Base-by-base conservation (phyloP, 2,888 invertebrate genomes). In the Hedychridium roseum region DNA sequence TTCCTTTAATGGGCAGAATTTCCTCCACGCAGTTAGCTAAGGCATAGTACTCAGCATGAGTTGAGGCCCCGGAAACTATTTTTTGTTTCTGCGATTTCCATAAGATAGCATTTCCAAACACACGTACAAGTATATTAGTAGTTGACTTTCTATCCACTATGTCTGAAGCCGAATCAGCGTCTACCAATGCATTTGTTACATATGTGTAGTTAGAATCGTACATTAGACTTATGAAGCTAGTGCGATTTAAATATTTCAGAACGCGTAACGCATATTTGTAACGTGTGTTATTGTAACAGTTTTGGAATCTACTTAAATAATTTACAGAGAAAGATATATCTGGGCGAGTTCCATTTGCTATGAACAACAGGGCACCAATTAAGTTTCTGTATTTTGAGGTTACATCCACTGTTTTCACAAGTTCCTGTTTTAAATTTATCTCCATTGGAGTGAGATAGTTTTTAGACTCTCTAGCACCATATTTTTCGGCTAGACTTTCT, bases 41-140 rank as follows among this genome's bases (percentile, higher is more conserved):
- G n/a, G n/a, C n/a, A n/a, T n/a, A n/a, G n/a, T n/a, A n/a, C n/a
- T n/a, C n/a, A n/a, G n/a, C n/a, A n/a, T n/a, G n/a, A n/a, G n/a
- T n/a, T n/a, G n/a, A n/a, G n/a, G n/a, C n/a, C n/a, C n/a, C n/a
- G 23, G 23, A 23, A 6, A 23, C 23, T 6, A 23, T 23, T 23
- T 23, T 31, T 31, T 31, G 31, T 31, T 31, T 31, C 11, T 31
- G 31, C 5, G 31, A 11, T 31, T 31, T 31, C 31, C 31, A 31
- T 12, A 31, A 11, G 4, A 11, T 11, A 31, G 23, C 11, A 31
- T 31, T 31, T 11, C 14, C 14, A 12, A 11, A 31, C 5, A 31
- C 11, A 11, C 31, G n/a, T 7, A 31, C 5, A 7, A 31, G 11
- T 4, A 11, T 11, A 5, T 11, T 11, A 12, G 31, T 31, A 5